Evolutionary conservation across 2,113 vertebrate species (phyloP).

Genomic region (Pterocles gutturalis): DNA sequence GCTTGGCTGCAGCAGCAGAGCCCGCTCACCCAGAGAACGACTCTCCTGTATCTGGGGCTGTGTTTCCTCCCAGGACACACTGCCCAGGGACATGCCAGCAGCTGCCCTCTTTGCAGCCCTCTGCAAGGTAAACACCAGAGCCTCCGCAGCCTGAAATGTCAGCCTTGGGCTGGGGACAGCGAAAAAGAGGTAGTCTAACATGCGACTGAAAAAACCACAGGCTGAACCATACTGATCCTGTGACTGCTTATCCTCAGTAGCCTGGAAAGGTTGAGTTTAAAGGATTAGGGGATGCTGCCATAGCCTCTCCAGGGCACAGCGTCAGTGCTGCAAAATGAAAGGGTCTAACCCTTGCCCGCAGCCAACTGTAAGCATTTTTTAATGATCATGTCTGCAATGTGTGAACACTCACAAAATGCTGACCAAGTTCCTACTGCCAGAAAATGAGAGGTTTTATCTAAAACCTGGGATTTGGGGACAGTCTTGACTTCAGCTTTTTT

Average conservation of each 20-base stretch:
- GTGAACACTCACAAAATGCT: not conserved
- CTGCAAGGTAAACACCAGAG: not conserved
- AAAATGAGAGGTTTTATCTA: not conserved
- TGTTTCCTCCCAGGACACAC: not conserved
- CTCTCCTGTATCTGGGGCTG: not conserved
- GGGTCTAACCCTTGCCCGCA: not conserved
- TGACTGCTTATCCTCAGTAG: not conserved
- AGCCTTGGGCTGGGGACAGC: not conserved
- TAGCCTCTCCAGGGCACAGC: not conserved
- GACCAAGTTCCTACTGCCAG: not conserved
- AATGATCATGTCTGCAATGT: not conserved
- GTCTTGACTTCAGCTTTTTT: not conserved
- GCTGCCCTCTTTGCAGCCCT: not conserved
- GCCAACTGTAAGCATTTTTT: not conserved
- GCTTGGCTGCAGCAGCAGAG: not conserved
- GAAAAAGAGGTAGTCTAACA: not conserved
- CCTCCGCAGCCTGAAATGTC: not conserved
- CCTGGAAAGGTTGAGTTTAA: not conserved
- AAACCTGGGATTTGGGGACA: not conserved
- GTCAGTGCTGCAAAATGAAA: not conserved
- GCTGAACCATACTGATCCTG: not conserved
- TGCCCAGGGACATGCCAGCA: fast-evolving
- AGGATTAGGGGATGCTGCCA: not conserved
- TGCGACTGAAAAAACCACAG: not conserved
- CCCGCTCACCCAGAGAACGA: fast-evolving